A percentile compares a stretch with the other conserved stretches of the same genome.
Evolutionary conservation across 2,113 vertebrate genomes (phyloP).

Genomic region (Platanista minor): DNA sequence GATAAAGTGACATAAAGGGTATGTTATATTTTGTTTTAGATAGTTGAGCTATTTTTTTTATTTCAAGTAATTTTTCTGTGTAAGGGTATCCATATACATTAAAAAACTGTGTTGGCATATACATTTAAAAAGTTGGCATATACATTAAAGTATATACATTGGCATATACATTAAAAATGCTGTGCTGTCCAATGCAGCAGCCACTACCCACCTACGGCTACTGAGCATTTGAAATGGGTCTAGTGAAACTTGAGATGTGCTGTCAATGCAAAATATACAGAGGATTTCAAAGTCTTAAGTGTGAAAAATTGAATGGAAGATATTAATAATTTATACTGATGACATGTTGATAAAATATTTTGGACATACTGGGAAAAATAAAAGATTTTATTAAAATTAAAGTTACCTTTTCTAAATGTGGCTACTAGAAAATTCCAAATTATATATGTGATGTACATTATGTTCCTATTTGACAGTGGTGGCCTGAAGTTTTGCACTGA

Average conservation of each 20-base stretch:
- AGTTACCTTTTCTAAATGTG: neutral
- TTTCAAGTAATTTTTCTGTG: constrained; percentile 73
- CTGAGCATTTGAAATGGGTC: neutral
- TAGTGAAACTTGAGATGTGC: neutral
- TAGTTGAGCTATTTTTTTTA: constrained; percentile 74
- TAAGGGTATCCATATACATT: constrained; percentile 53
- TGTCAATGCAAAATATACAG: neutral
- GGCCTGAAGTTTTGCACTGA: neutral
- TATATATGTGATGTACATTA: neutral
- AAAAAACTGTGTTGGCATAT: neutral
- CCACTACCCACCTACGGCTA: neutral
- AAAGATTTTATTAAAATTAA: constrained; percentile 15
- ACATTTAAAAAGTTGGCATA: neutral
- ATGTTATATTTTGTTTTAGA: constrained; percentile 70
- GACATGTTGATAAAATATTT: neutral
- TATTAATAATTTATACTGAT: neutral
- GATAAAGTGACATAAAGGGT: constrained; percentile 77
- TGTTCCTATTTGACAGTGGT: neutral
- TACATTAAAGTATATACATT: neutral
- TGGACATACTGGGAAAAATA: neutral
- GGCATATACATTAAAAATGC: neutral
- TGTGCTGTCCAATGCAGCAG: neutral
- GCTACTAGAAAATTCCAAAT: neutral
- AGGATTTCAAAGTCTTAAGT: neutral
- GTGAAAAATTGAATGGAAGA: neutral